phyloP scores from a whole-genome alignment of 2,888 invertebrate genomes.

The Cantharis rufa region DNA sequence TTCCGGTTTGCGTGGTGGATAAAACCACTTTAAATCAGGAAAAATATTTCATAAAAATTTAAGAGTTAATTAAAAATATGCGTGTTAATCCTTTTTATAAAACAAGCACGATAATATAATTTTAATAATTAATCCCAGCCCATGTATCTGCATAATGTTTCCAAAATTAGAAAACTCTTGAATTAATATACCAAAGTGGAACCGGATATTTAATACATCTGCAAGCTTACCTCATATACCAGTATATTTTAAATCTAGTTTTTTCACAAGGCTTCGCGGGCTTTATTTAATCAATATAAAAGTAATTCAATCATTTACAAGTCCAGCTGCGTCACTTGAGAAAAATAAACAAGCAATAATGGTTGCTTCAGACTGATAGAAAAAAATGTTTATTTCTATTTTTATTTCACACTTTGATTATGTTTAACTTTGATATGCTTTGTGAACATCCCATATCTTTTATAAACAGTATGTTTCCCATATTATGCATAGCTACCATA shows the following conservation, averaged over 20 bases:
- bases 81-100: not conserved
- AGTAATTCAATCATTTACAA: not conserved
- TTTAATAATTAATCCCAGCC: not conserved
- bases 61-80: not conserved
- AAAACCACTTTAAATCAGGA: not conserved
- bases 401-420: no score
- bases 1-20: not conserved
- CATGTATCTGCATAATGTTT: constrained; percentile 8
- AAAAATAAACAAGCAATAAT: not conserved
- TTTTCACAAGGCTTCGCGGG: not conserved
- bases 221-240: not conserved
- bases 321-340: not conserved
- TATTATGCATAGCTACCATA: no score
- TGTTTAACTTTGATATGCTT: no score
- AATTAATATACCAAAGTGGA: constrained; percentile 22
- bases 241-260: not conserved
- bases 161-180: constrained; percentile 26
- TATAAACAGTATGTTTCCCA: no score
- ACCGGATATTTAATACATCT: constrained; percentile 20
- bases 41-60: not conserved
- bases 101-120: not conserved
- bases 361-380: not conserved
- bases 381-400: not conserved
- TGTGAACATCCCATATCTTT: no score
- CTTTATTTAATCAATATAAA: not conserved